These are phyloP conservation scores for Coryphaenoides rupestris DNA, from an alignment of 2,113 vertebrate species.

Conservation along the genomic window DNA sequence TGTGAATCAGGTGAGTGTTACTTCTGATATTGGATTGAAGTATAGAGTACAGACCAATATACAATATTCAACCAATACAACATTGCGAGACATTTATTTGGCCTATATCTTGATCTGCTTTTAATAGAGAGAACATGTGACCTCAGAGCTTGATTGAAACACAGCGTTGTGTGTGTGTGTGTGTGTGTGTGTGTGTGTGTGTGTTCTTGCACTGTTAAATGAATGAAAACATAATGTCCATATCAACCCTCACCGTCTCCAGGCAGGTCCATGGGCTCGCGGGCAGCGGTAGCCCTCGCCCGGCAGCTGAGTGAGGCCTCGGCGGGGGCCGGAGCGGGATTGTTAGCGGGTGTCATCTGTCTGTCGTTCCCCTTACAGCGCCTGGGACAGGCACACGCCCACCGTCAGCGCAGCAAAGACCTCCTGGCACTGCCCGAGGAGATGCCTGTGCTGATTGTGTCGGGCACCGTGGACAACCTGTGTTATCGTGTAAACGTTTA, in stretches of 20 bases:
- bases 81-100: too few species aligned
- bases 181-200: too few species aligned
- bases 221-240: too few species aligned
- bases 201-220: too few species aligned
- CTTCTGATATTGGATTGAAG: too few species aligned
- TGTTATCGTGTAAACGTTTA: conserved; percentile 80
- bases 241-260: conserved; percentile 2
- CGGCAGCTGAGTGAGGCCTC: conserved; percentile 51
- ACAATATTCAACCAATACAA: too few species aligned
- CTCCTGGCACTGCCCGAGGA: conserved; percentile 70
- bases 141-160: too few species aligned
- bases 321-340: conserved; percentile 68
- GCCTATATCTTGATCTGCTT: too few species aligned
- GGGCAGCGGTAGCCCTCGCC: conserved; percentile 80
- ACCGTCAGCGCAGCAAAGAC: conserved; percentile 81
- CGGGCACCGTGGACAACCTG: conserved; percentile 88
- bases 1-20: too few species aligned
- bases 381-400: conserved; percentile 76
- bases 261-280: conserved; percentile 92
- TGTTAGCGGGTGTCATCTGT: conserved; percentile 82
- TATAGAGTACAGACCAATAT: too few species aligned
- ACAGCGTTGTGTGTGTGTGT: too few species aligned
- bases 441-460: conserved; percentile 84
- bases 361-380: conserved; percentile 89
- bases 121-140: too few species aligned